phyloP scores from a whole-genome alignment of 2,888 invertebrate species.

The Lithophane ornitopus region DNA sequence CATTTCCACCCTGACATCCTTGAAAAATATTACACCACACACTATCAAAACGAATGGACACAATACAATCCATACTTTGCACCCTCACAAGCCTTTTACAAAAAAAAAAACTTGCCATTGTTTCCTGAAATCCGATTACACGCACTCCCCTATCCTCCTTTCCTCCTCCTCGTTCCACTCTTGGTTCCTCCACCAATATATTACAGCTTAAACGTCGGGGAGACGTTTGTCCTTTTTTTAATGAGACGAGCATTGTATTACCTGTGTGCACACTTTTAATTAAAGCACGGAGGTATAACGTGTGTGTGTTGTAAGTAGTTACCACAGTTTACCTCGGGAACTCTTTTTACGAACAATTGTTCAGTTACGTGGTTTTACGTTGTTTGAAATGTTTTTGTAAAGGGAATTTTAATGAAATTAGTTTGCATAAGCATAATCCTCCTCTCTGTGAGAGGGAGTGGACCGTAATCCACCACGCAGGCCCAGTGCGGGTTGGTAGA shows the following conservation, averaged over 20 bases:
- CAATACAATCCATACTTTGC: not conserved
- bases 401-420: not conserved
- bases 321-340: constrained; percentile 11
- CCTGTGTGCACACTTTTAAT: constrained; percentile 51
- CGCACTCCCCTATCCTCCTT: constrained; percentile 4
- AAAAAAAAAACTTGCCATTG: constrained; percentile 38
- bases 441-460: too few species aligned
- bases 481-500: too few species aligned
- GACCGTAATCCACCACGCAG: too few species aligned
- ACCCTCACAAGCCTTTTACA: constrained; percentile 3
- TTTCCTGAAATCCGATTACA: constrained; percentile 56
- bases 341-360: constrained; percentile 11
- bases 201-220: constrained; percentile 38
- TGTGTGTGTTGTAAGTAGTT: constrained; percentile 18
- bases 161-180: too few species aligned
- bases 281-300: constrained; percentile 31
- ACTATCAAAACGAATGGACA: constrained; percentile 6
- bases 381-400: not conserved
- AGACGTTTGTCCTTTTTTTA: constrained; percentile 53
- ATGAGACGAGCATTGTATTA: constrained; percentile 54
- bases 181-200: constrained; percentile 29
- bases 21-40: not conserved
- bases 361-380: not conserved
- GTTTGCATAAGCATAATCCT: not conserved
- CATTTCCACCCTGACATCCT: not conserved